A percentile compares a stretch with the other conserved stretches of the same genome.
Evolutionary conservation across 2,113 vertebrate species (phyloP).

Genomic region (Podocnemis expansa): DNA sequence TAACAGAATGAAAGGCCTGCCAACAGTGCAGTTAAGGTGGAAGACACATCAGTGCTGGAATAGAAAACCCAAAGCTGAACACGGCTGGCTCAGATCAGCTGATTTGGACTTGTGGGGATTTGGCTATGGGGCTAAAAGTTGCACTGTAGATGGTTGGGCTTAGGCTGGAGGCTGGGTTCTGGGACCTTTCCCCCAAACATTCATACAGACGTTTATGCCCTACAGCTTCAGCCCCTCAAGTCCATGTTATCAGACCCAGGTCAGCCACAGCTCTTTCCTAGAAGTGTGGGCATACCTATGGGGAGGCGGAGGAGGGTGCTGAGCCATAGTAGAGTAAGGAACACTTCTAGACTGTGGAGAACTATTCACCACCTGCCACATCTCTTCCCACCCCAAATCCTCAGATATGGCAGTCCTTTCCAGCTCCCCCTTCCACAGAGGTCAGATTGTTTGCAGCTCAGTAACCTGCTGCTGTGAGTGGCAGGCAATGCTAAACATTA

Average conservation of each 20-base stretch:
- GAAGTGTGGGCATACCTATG: not conserved
- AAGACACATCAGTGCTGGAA: not conserved
- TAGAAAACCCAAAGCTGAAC: not conserved
- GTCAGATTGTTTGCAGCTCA: no score
- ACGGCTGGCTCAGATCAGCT: not conserved
- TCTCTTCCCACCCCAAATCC: no score
- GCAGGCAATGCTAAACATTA: no score
- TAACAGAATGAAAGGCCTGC: not conserved
- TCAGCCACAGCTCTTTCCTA: not conserved
- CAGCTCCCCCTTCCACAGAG: no score
- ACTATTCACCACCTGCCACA: no score
- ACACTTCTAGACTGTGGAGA: no score
- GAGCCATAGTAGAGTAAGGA: no score
- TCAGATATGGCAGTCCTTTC: no score
- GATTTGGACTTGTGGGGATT: no score
- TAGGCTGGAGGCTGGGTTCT: not conserved
- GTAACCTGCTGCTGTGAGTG: no score
- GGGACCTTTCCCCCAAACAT: not conserved
- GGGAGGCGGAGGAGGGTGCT: no score
- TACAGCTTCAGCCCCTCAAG: not conserved
- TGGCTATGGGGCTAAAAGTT: not conserved
- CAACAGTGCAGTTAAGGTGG: not conserved
- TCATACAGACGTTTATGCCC: not conserved
- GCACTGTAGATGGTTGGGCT: not conserved
- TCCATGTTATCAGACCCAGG: not conserved